Base-by-base conservation (phyloP, 2,888 invertebrate species). In the Archips xylosteana region DNA sequence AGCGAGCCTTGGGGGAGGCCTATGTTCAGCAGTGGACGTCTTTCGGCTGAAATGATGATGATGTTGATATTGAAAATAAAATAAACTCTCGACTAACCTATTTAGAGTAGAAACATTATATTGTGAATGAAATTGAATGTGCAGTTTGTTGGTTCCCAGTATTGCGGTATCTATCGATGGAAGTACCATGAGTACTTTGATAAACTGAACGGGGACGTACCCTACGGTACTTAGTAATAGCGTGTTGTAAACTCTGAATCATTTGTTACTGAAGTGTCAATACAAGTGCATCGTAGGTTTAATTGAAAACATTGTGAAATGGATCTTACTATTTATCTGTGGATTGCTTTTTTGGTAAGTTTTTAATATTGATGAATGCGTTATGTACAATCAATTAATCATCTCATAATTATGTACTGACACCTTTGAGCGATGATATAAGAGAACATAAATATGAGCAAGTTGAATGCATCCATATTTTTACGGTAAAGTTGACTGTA, bases 281-380 rank as follows among this genome's bases (percentile, higher is more conserved):
- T 1, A n/a, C 49, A 5, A 13, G n/a, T 13, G n/a, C n/a, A 49
- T 6, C 13, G n/a, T 4, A 49, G 1, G 1, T 8, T 23, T 23
- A 1, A 9, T 23, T 9, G 6, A 54, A 6, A 1, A 49, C 1
- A 15, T 42, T 62, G 9, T 62, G 9, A 42, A 42, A 62, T 62
- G 61, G 61, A 62, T 62, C 42, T 62, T 23, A 42, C 61, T 15
- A 9, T 23, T 42, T 62, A 62, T 32, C 42, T 62, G 8, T 62
- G 61, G 61, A 42, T 62, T 12, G 61, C 42, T 15, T 62, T 62
- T 8, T 23, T 62, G n/a, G 61, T 62, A 62, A 62, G 61, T 62
- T 51, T n/a, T 1, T 3, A 5, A 47, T 0, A 47, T 47, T 47
- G 23, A 23, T 23, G 23, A 23, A 23, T 23, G 23, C 23, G 23